Base-by-base conservation (phyloP, 2,797 vertebrate species). In the Tragelaphus oryx region DNA sequence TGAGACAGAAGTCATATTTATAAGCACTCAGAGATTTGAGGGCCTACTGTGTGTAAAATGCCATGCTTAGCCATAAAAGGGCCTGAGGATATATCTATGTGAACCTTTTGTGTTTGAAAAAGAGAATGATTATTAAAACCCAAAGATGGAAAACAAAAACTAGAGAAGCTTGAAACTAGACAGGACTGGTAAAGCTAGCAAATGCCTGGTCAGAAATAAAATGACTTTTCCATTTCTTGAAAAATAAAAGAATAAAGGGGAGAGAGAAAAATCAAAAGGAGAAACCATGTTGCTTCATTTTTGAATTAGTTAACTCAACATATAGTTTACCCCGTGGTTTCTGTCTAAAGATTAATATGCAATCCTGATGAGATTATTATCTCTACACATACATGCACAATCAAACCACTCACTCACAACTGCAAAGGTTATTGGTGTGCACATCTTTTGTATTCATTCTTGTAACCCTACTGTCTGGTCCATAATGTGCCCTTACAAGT, bases 11-110 rank as follows among this genome's bases (percentile, higher is more conserved):
- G 79, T 89, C 46, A 14, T 74, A 85, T 81, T 52, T 57, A 41
- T 74, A 91, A 91, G 37, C 44, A 84, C 8, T 22, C 50, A 96
- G 75, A 86, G 30, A 84, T 75, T 4, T 86, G 65, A 96, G 17
- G 79, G 48, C 18, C 78, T 93, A 71, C n/a, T 59, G 11, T 71
- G 7, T 44, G 30, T 62, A 76, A 95, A 93, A 76, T 30, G 37
- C 20, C 74, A 93, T 74, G 33, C 20, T 95, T 88, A 96, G 26
- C 33, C 78, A 83, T 65, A n/a, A 89, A 88, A 55, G 48, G 81
- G 44, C 68, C 9, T 4, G 6, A 91, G 46, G n/a, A 85, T 48
- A 90, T 50, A 75, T 75, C 68, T 24, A 59, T 48, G 28, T 37
- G 41, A 80, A 41, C 4, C 10, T 62, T 82, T 76, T 85, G 44